Evolutionary conservation across 1,140 invertebrate species (phyloP), one percentile per base, ranked within the genome.

Genomic region (Octopus bimaculoides): DNA sequence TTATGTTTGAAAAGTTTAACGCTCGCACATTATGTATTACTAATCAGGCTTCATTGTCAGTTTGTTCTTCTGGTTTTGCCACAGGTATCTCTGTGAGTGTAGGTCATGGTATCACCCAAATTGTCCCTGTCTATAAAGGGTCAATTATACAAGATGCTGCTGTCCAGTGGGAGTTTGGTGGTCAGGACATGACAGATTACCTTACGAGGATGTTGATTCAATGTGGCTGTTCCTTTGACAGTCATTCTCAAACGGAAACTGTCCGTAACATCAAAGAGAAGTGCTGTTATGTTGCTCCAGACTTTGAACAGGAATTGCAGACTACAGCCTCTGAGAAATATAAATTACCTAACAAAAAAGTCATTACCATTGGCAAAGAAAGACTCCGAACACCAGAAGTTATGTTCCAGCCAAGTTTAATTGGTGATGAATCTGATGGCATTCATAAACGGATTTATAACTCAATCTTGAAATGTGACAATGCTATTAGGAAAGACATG

Each of bases 1-100:
- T 41, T 41, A 41, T 41, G 26, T 41, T 87, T 75, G 86, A 88
- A 79, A 86, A 84, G 55, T 97, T 97, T 93, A 96, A 96, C 92
- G 94, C 94, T 76, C 96, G 95, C 3, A 96, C 96, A 79, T 96
- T 97, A 95, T 96, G 97, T 87, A 95, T 97, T 5, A 95, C 95
- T 82, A 96, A 96, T 89, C 96, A 97, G 89, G 96, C 96, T 82
- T 96, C 97, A 74, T 93, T 97, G 78, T 97, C 96, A 20, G 90
- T 97, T 84, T 97, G 97, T 90, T 95, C 96, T 84, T 96, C 95
- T 88, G 96, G 96, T 92, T 94, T 96, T 93, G 97, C 95, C 88
- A 97, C 96, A 85, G 96, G 96, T 92, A 96, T 97, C 85, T 95
- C 97, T 7, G 90, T 97, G 81, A 96, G 97, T 89, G 95, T 95